phyloP scores from a whole-genome alignment of 2,797 vertebrate species.

The Gobio occitaniae region DNA sequence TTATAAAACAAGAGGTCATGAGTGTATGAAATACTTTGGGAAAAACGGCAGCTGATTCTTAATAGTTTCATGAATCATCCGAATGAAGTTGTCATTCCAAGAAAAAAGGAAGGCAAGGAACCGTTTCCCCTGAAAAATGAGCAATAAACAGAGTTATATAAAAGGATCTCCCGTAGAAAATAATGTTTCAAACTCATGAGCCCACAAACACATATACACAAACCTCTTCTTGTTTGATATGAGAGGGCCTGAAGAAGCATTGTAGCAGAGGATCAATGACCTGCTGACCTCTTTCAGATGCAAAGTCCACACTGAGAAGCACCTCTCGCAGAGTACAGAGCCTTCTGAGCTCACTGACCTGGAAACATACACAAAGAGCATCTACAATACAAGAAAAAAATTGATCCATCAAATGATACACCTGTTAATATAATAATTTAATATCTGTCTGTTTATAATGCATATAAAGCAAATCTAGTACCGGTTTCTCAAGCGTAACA shows the following conservation, averaged over 20 bases:
- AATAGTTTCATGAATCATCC: constrained; percentile 90
- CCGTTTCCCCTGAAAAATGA: constrained; percentile 85
- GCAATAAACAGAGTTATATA: constrained; percentile 42
- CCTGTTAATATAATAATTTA: background rate
- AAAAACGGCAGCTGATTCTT: constrained; percentile 92
- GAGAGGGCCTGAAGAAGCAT: constrained; percentile 82
- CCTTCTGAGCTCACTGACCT: constrained; percentile 84
- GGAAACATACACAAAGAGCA: constrained; percentile 39
- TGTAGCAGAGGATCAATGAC: constrained; percentile 86
- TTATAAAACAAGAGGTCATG: constrained; percentile 26
- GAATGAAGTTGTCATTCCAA: constrained; percentile 90
- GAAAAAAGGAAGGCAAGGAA: constrained; percentile 93
- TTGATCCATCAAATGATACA: background rate
- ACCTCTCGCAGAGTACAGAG: constrained; percentile 85
- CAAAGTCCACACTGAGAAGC: constrained; percentile 85
- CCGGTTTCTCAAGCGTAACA: constrained; percentile 79
- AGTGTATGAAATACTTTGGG: constrained; percentile 83
- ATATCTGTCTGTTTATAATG: background rate
- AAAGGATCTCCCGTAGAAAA: constrained; percentile 11
- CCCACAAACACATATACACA: constrained; percentile 50
- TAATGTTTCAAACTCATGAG: constrained; percentile 28
- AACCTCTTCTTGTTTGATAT: constrained; percentile 89
- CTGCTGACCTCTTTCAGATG: constrained; percentile 83
- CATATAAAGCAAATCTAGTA: constrained; percentile 60
- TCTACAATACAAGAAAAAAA: background rate